A percentile compares a stretch with the other conserved stretches of the same genome.
Evolutionary conservation across 2,113 vertebrate species (phyloP).

Genomic region (Gavialis gangeticus): DNA sequence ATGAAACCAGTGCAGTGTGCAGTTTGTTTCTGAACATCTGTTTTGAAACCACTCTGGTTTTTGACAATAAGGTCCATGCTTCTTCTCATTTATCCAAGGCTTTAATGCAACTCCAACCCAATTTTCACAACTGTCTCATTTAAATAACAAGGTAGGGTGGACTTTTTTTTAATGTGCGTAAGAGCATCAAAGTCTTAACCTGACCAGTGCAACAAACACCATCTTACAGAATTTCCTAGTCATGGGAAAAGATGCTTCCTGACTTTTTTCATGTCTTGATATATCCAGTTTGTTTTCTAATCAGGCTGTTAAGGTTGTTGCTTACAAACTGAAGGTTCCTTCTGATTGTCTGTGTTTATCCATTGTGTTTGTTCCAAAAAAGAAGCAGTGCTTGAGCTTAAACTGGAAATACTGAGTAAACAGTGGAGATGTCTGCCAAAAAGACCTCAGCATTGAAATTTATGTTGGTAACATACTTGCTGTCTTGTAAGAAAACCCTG

Average conservation of each 20-base stretch:
- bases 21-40: not conserved
- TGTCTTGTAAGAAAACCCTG: slow-evolving; percentile 27
- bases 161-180: not conserved
- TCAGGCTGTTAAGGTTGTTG: not conserved
- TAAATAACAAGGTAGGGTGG: not conserved
- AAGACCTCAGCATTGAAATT: not conserved
- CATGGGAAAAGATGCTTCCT: not conserved
- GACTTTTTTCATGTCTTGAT: not conserved
- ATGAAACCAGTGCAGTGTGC: not conserved
- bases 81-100: not conserved
- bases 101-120: not conserved
- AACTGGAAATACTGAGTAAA: slow-evolving; percentile 32
- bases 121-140: not conserved
- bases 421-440: not conserved
- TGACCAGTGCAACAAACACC: not conserved
- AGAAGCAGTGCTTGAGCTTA: not conserved
- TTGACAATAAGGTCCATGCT: not conserved
- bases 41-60: not conserved
- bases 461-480: not conserved
- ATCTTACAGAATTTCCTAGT: not conserved
- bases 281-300: not conserved
- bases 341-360: not conserved
- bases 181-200: not conserved
- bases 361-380: rapidly evolving
- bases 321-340: not conserved